phyloP scores from a whole-genome alignment of 2,888 invertebrate species.

The Athrips mouffetella region DNA sequence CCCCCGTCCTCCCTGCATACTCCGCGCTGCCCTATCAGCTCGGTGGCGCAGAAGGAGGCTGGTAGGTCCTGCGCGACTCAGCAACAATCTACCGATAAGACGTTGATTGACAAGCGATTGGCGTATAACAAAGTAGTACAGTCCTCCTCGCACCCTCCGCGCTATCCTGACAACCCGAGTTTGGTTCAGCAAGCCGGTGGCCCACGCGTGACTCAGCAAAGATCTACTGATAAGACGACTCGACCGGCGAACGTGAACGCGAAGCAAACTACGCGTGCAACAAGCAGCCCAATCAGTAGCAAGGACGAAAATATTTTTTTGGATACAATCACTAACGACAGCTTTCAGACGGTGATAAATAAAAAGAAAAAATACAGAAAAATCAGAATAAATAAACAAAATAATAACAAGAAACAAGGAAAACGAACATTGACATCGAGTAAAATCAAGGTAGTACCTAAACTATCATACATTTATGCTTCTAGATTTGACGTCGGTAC shows the following conservation, averaged over 20 bases:
- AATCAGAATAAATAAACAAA: background rate
- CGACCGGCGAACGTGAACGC: background rate
- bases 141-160: too few relatives aligned
- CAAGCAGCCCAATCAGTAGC: background rate
- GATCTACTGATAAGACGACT: background rate
- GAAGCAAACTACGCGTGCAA: background rate
- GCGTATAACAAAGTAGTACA: too few relatives aligned
- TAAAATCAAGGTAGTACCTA: background rate
- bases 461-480: background rate
- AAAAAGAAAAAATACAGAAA: background rate
- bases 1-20: background rate
- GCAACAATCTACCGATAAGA: too few relatives aligned
- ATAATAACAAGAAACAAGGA: background rate
- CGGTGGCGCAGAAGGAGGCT: too few relatives aligned
- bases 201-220: background rate
- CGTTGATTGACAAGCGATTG: too few relatives aligned
- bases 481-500: background rate
- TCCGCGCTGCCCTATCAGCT: too few relatives aligned
- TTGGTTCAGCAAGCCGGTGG: too few relatives aligned
- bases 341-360: slow-evolving; percentile 3
- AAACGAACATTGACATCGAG: background rate
- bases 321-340: background rate
- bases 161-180: too few relatives aligned
- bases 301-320: background rate
- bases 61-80: too few relatives aligned